Base-by-base conservation (phyloP, 53 echinoderm and acorn worm species). In the Echinarachnius parma region DNA sequence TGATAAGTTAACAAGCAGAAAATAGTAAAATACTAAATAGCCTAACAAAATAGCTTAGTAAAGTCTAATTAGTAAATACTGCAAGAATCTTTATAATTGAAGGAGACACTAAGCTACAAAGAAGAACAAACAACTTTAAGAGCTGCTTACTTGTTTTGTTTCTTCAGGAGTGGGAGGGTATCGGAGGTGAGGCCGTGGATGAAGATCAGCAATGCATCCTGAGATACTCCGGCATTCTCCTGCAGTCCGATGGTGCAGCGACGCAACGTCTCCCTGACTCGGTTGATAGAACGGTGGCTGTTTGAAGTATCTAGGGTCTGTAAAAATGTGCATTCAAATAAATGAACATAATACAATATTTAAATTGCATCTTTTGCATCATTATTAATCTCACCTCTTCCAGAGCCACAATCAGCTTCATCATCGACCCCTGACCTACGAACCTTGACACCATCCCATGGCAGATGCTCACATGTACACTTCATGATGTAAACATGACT, bases 371-470 rank as follows among this genome's bases (percentile, higher is more conserved):
- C 13, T 13, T 42, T 42, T 42, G 8, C 42, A 42, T 42, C 42
- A 42, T 42, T 13, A 9, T 54, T 54, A 8, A 9, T 9, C 92
- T 61, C 19, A 90, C 95, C 95, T 87, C 90, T 82, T 96, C 91
- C 72, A 96, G 45, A 16, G 96, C 84, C 4, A 79, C 58, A 18
- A 96, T 82, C 31, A 91, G 64, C 46, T 48, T 67, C 20, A 88
- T 75, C 35, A 96, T 77, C 66, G 87, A 84, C 32, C 83, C 64
- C 48, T 90, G 87, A 63, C 90, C 87, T 59, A 91, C 77, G 77
- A 84, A 71, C 88, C 85, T 91, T 23, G 84, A 81, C 46, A 96
- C 69, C 31, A 95, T 75, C 77, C 90, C 87, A 70, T 95, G 90
- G 59, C 84, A 83, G 68, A n/a, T n/a, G n/a, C n/a, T n/a, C n/a